Conservation (phyloP, 2,113 vertebrate species). For the Anoplopoma fimbria region DNA sequence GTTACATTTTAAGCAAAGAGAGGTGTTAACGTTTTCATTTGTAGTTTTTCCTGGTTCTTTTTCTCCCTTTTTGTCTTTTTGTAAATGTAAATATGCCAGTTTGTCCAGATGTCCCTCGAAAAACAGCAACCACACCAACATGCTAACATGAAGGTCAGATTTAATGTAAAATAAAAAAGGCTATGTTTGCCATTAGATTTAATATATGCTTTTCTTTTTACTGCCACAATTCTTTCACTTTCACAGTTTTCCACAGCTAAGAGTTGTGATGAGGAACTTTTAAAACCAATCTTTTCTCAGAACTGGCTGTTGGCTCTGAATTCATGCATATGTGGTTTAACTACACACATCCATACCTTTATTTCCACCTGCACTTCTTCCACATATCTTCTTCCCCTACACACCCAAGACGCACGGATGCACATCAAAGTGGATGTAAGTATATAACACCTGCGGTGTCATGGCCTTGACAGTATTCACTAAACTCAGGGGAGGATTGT, state of each 20-base stretch:
- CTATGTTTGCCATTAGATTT: not conserved
- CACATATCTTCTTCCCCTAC: not conserved
- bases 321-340: not conserved
- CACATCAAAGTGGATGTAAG: slow-evolving; percentile 56
- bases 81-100: not conserved
- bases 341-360: not conserved
- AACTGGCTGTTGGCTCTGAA: not conserved
- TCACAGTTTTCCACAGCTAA: not conserved
- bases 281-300: not conserved
- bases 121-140: not conserved
- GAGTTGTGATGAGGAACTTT: not conserved
- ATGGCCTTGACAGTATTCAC: slow-evolving; percentile 32
- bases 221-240: no score
- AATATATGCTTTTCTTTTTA: not conserved
- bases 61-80: not conserved
- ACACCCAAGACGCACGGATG: not conserved
- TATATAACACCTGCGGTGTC: slow-evolving; percentile 62
- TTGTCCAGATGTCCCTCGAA: not conserved
- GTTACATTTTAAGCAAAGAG: slow-evolving; percentile 22
- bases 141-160: not conserved
- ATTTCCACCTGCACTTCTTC: not conserved
- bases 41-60: not conserved
- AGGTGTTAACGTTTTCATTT: slow-evolving; percentile 7
- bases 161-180: not conserved
- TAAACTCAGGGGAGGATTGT: slow-evolving; percentile 49